These are phyloP conservation scores for Smutsia gigantea DNA, from an alignment of 2,797 vertebrate genomes.

Conservation along the genomic window DNA sequence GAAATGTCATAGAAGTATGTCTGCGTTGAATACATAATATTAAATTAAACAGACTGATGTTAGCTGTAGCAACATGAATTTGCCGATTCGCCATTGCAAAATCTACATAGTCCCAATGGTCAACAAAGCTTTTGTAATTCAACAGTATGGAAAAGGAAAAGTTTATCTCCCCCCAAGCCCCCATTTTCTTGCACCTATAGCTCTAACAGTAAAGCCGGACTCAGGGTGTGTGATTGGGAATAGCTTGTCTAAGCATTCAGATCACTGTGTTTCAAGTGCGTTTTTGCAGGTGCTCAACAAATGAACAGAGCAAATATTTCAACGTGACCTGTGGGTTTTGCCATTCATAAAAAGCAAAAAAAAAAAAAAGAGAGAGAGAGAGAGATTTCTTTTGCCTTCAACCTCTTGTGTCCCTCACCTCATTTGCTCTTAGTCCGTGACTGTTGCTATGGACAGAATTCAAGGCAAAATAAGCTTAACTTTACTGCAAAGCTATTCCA, in stretches of 20 bases:
- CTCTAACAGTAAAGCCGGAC: background rate
- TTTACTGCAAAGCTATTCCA: background rate
- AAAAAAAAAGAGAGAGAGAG: background rate
- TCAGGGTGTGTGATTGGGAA: background rate
- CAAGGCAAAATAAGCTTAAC: background rate
- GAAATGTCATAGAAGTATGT: constrained; percentile 32
- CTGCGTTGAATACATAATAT: constrained; percentile 1
- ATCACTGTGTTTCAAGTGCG: background rate
- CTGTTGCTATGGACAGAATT: background rate
- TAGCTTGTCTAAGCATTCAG: background rate
- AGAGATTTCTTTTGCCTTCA: background rate
- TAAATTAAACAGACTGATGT: background rate
- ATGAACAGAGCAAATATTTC: background rate
- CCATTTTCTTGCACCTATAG: background rate
- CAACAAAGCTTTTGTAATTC: background rate
- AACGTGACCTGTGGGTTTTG: background rate
- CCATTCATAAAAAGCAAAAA: background rate
- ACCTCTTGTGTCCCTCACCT: background rate
- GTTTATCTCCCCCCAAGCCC: background rate
- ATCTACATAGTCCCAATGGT: background rate
- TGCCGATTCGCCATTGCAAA: background rate
- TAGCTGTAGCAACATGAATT: background rate
- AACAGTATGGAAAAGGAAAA: background rate
- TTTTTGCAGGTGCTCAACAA: background rate
- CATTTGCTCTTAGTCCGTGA: background rate